Conservation (phyloP, 23 tunicate genomes). For the Oikopleura dioica region DNA sequence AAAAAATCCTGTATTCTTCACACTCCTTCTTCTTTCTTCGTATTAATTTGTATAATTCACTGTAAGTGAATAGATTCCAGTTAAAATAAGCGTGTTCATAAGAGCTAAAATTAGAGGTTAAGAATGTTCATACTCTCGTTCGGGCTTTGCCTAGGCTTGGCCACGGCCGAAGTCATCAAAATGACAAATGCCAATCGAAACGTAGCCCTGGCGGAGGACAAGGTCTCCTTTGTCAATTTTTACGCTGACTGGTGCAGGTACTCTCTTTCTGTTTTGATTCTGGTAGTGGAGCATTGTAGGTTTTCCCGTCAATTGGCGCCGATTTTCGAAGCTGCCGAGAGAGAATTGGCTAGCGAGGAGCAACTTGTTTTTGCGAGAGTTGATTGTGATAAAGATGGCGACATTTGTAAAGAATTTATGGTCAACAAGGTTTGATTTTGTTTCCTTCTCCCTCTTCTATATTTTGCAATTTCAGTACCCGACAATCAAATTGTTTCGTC, state of each 20-base stretch:
- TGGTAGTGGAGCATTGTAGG: not conserved
- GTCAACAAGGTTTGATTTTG: not conserved
- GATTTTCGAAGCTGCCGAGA: constrained; percentile 31
- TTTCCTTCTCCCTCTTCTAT: not conserved
- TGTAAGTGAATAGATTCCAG: too few species aligned
- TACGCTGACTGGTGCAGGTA: constrained; percentile 98
- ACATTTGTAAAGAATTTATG: constrained; percentile 14
- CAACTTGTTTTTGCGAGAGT: constrained; percentile 40
- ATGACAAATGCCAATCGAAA: not conserved
- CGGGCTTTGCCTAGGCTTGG: too few species aligned
- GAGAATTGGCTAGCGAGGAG: constrained; percentile 25
- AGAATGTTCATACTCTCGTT: too few species aligned
- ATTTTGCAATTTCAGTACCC: constrained; percentile 30
- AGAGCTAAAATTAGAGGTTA: too few species aligned
- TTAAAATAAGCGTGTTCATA: too few species aligned
- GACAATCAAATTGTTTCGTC: constrained; percentile 64
- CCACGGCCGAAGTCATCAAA: too few species aligned
- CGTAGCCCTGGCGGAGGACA: constrained; percentile 20
- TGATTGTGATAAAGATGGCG: constrained; percentile 68
- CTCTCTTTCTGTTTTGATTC: not conserved
- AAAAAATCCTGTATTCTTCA: too few species aligned
- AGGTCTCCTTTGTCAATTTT: constrained; percentile 70
- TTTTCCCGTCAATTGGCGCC: constrained; percentile 67
- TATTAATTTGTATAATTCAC: too few species aligned
- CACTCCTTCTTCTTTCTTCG: too few species aligned